These are phyloP conservation scores for Bombus confusus DNA, from an alignment of 1,140 invertebrate species.

Conservation along the genomic window DNA sequence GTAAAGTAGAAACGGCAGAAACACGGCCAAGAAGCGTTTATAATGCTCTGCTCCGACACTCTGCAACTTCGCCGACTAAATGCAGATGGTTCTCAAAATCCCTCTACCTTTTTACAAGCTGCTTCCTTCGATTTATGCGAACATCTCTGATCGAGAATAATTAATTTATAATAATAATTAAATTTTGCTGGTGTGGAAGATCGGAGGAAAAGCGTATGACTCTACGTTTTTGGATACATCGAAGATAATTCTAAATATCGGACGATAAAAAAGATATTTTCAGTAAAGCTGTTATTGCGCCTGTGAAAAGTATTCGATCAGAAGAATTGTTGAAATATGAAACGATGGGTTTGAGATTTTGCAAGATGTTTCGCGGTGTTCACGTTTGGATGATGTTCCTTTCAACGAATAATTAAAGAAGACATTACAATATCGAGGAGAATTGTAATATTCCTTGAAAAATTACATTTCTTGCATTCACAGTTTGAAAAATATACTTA, in stretches of 20 bases:
- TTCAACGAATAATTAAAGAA: not conserved
- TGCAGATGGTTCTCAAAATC: conserved; percentile 56
- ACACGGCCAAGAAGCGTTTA: conserved; percentile 69
- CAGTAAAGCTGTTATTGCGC: no score
- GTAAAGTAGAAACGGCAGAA: conserved; percentile 68
- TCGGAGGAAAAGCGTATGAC: not conserved
- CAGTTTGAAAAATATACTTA: not conserved
- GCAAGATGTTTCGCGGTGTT: no score
- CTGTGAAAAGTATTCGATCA: not conserved
- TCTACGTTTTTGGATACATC: not conserved
- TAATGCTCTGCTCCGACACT: conserved; percentile 60
- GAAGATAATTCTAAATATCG: not conserved
- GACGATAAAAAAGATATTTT: no score
- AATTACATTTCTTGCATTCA: not conserved
- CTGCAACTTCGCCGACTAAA: conserved; percentile 49
- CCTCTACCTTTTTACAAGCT: not conserved
- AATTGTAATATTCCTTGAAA: not conserved
- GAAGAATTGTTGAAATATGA: not conserved
- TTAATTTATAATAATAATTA: no score
- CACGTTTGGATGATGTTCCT: no score
- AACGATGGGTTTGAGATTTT: no score
- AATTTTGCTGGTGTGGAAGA: not conserved
- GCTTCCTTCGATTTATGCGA: not conserved
- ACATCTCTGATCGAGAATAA: not conserved
- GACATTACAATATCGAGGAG: not conserved